Percentiles rank a stretch among this genome's conserved stretches.
Evolutionary conservation across 2,113 vertebrate species (phyloP).

Genomic region (Dolichallabes microphthalmus): DNA sequence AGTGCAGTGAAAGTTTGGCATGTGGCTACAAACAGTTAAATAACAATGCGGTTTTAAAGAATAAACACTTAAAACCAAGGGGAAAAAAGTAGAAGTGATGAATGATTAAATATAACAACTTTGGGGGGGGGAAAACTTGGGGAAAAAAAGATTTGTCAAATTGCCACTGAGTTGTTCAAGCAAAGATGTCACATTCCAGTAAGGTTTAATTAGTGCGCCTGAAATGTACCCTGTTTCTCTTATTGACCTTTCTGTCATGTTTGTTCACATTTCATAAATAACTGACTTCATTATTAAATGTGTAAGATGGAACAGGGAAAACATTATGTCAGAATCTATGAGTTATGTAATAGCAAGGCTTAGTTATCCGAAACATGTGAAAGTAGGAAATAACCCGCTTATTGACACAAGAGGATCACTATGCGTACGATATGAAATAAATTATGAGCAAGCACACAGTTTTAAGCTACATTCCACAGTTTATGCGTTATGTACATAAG

Average conservation of each 20-base stretch:
- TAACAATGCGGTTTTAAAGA: background rate
- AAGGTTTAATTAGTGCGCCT: constrained; percentile 57
- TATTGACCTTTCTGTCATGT: constrained; percentile 13
- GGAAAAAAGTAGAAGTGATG: background rate
- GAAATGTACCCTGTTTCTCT: constrained; percentile 51
- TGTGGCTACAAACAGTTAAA: constrained; percentile 21
- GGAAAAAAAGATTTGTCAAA: constrained; percentile 39
- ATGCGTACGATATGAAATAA: constrained; percentile 34
- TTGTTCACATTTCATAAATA: constrained; percentile 48
- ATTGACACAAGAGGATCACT: constrained; percentile 24
- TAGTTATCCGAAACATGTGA: constrained; percentile 30
- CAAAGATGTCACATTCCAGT: constrained; percentile 52
- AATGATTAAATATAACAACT: background rate
- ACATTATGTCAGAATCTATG: background rate
- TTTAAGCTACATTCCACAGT: constrained; percentile 50
- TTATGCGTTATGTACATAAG: constrained; percentile 48
- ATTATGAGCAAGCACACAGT: constrained; percentile 38
- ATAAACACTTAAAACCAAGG: constrained; percentile 2
- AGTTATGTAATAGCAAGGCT: constrained; percentile 9
- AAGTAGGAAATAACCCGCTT: constrained; percentile 30
- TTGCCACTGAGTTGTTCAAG: constrained; percentile 47
- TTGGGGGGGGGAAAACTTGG: background rate
- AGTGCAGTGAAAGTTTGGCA: constrained; percentile 26
- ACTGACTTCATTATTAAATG: constrained; percentile 21
- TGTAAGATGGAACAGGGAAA: constrained; percentile 19